Evolutionary conservation across 2,797 vertebrate genomes (phyloP), one percentile per base, ranked within the genome.

Genomic region (Artibeus jamaicensis): DNA sequence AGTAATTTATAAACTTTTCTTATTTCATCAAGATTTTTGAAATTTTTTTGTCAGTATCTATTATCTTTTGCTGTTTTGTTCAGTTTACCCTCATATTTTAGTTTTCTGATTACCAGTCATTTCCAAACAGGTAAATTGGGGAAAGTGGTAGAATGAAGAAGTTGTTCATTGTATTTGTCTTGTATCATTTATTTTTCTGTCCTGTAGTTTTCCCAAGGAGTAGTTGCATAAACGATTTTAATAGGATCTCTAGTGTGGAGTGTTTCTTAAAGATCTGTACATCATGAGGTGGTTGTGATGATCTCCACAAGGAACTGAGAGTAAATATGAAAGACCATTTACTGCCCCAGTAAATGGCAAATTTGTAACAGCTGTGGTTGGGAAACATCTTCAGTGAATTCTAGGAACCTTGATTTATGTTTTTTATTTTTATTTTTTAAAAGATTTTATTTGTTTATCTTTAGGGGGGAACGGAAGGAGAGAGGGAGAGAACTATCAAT

Each of bases 1-100:
- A 86, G 62, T 97, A 14, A 71, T 87, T 85, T 93, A 84, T 89
- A 87, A 96, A 77, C 91, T 94, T 96, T 98, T 39, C 98, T 42
- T 88, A 55, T 67, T 83, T 95, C 8, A 84, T 70, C 4, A 82
- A 71, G 74, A 55, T 67, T n/a, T 84, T 78, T 39, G 9, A 78
- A 50, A 42, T 46, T 65, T 62, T 86, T 86, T 83, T 48, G 5
- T 82, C 15, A 34, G 1, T 48, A 84, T 32, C 37, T 89, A 32
- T 84, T 89, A 91, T 29, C 24, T 57, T 82, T 81, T 89, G 1
- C 37, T 76, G 6, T 71, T 76, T 71, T 59, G 42, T 93, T 89
- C 55, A 67, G 4, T 39, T 81, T 62, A 68, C n/a, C n/a, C 15
- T 50, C 46, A 55, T 65, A 91, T 86, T 85, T 84, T 34, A 70